Evolutionary conservation across 2,888 invertebrate species (phyloP), one percentile per base, ranked within the genome.

Genomic region (Hymenopus coronatus): DNA sequence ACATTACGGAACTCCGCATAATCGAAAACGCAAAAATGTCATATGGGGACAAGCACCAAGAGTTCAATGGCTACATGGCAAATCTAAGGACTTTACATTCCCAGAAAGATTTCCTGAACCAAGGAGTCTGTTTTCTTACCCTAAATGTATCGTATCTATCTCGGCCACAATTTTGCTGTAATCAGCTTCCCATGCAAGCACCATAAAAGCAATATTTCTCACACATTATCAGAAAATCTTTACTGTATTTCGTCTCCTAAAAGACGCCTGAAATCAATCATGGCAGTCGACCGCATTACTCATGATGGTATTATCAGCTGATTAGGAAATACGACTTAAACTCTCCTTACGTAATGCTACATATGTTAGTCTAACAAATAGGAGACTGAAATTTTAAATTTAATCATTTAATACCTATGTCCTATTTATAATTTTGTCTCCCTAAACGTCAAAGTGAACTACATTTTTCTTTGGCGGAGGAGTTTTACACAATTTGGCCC

Each of bases 201-300:
- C 84, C 82, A 86, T 83, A 82, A 33, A 90, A 84, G 25, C 25
- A 40, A 33, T 89, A 85, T 89, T 40, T 88, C 54, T 54, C 83
- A 82, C 85, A 86, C 90, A 89, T 90, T 85, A 84, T 89, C 83
- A 30, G 83, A 89, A 88, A 90, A 89, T 89, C 88, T 90, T 90
- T 88, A 87, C 84, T 83, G 82, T 33, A 82, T 46, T 70, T 83
- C 81, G 54, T 88, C 88, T 89, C 88, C 90, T 85, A 46, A 90
- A 86, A 89, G 91, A 94, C 94, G 91, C 95, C 93, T 85, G 93
- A 88, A 90, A 90, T 90, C 90, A 90, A 91, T 90, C 91, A 91
- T 90, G 90, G 90, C 91, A 90, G 89, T 89, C 84, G 88, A 90
- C 91, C 90, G 90, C 90, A 90, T 89, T 89, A 91, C 90, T 82